Evolutionary conservation across 2,113 vertebrate genomes (phyloP).

Genomic region (Pipra filicauda): DNA sequence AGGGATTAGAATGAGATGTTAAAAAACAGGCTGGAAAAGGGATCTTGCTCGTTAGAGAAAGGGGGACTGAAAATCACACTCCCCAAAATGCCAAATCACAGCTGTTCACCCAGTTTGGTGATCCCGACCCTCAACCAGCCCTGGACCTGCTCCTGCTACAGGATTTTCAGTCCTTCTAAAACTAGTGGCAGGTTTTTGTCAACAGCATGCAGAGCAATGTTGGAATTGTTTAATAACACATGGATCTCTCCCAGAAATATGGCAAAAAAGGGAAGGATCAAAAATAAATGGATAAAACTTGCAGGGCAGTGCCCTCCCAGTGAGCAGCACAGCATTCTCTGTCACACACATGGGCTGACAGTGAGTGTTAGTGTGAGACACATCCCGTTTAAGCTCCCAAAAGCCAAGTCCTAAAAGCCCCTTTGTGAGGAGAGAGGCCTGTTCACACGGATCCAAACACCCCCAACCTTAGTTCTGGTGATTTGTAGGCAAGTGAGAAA

Average conservation of each 20-base stretch:
- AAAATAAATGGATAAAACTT: background rate
- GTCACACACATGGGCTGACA: background rate
- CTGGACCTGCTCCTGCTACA: background rate
- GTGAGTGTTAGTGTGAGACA: slow-evolving; percentile 8
- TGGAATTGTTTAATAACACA: rapidly evolving
- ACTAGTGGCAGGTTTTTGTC: background rate
- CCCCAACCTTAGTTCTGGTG: background rate
- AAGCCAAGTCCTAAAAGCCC: background rate
- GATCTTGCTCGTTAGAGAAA: background rate
- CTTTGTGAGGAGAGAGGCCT: background rate
- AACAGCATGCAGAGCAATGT: rapidly evolving
- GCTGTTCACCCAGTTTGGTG: background rate
- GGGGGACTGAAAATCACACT: background rate
- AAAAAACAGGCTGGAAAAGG: background rate
- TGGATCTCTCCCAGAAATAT: background rate
- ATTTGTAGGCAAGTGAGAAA: slow-evolving; percentile 16
- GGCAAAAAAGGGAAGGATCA: background rate
- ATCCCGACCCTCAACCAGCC: background rate
- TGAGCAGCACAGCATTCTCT: background rate
- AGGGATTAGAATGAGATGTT: background rate
- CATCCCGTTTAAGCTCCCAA: background rate
- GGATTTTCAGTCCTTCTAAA: background rate
- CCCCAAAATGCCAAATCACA: rapidly evolving
- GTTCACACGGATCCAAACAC: background rate
- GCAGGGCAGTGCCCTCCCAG: background rate